phyloP scores from a whole-genome alignment of 1,140 invertebrate genomes.

The Oreohelix idahoensis region DNA sequence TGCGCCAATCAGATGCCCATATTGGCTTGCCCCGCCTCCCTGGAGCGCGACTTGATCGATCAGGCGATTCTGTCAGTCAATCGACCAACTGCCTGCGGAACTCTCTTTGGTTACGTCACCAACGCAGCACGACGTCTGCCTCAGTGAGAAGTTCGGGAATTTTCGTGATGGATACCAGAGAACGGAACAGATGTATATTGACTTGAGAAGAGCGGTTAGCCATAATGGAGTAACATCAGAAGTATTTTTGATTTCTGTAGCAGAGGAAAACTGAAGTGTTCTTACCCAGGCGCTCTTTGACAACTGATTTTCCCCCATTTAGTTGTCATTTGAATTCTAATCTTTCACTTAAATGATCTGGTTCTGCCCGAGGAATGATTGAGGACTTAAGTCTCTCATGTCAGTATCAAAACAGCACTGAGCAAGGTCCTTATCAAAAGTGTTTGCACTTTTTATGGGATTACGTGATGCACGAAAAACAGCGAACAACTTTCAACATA shows the following conservation, averaged over 20 bases:
- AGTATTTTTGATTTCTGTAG: neutral
- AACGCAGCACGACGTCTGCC: neutral
- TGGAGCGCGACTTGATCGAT: constrained; percentile 4
- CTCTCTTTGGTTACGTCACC: neutral
- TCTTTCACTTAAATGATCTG: too few relatives aligned
- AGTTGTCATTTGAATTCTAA: neutral
- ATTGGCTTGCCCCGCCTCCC: constrained; percentile 32
- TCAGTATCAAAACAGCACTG: too few relatives aligned
- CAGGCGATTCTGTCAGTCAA: neutral
- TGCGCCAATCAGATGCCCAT: constrained; percentile 23
- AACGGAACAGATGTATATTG: too few relatives aligned
- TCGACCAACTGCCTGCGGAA: neutral
- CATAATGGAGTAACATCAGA: too few relatives aligned
- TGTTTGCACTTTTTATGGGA: too few relatives aligned
- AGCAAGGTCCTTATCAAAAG: too few relatives aligned
- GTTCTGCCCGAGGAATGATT: too few relatives aligned
- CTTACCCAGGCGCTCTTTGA: neutral
- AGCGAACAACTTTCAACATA: too few relatives aligned
- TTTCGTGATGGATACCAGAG: neutral
- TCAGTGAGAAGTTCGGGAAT: neutral
- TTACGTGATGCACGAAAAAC: too few relatives aligned
- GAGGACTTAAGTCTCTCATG: too few relatives aligned
- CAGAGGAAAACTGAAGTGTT: neutral
- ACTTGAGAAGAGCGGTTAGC: too few relatives aligned
- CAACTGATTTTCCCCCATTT: neutral